phyloP scores from a whole-genome alignment of 2,888 invertebrate species.

The Theretra japonica region DNA sequence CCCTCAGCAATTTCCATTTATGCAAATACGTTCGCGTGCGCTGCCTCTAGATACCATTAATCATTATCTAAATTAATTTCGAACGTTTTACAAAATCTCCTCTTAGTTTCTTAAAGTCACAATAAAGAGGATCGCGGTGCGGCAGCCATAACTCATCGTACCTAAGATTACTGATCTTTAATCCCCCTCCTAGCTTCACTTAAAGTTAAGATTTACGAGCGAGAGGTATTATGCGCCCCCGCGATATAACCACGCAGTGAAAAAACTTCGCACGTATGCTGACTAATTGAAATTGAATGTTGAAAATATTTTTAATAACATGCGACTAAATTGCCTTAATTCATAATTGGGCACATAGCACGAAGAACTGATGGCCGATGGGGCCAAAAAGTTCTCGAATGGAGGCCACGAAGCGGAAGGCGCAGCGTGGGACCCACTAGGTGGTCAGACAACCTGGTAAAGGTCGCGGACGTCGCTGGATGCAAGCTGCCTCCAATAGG shows the following conservation, averaged over 20 bases:
- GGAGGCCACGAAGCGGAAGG: no score
- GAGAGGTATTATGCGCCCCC: slow-evolving; percentile 87
- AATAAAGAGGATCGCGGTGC: slow-evolving; percentile 80
- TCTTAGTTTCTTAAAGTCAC: slow-evolving; percentile 85
- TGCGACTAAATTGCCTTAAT: no score
- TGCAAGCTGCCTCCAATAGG: no score
- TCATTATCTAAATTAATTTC: slow-evolving; percentile 85
- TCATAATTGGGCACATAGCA: no score
- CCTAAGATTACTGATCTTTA: slow-evolving; percentile 91
- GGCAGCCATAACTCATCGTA: slow-evolving; percentile 88
- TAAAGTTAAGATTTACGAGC: slow-evolving; percentile 90
- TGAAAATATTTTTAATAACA: no score
- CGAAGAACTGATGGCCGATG: no score
- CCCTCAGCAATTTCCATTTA: slow-evolving; percentile 65
- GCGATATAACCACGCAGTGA: slow-evolving; percentile 70
- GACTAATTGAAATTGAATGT: slow-evolving; percentile 19
- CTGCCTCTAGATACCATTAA: slow-evolving; percentile 77
- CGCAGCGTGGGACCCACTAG: no score
- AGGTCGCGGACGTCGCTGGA: no score
- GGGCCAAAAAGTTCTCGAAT: no score
- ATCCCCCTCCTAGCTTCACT: slow-evolving; percentile 87
- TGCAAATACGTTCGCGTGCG: slow-evolving; percentile 72
- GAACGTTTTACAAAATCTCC: slow-evolving; percentile 82
- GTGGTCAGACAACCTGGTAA: no score
- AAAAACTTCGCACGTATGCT: slow-evolving; percentile 67